Evolutionary conservation across 1,140 invertebrate genomes (phyloP).

Genomic region (Apis laboriosa): DNA sequence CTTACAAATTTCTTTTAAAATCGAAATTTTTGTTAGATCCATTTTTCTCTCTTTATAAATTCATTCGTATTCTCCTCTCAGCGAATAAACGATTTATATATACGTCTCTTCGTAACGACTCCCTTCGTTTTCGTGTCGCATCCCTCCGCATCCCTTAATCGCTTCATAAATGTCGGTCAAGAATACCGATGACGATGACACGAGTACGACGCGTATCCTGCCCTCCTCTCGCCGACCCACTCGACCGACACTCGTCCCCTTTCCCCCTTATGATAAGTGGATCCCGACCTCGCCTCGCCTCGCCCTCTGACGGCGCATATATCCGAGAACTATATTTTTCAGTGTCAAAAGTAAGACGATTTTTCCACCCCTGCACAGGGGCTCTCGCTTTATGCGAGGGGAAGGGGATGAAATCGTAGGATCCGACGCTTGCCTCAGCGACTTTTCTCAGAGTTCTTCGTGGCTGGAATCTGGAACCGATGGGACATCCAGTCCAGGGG

Average conservation of each 20-base stretch:
- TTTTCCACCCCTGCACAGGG: neutral
- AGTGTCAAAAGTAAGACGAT: slow-evolving; percentile 33
- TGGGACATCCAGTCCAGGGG: neutral
- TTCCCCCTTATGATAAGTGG: neutral
- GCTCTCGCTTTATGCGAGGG: neutral
- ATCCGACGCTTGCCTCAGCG: slow-evolving; percentile 13
- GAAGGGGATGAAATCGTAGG: neutral
- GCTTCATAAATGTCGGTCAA: slow-evolving; percentile 45
- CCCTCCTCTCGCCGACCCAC: neutral
- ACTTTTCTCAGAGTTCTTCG: slow-evolving; percentile 17
- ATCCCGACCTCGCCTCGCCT: neutral
- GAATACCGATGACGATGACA: neutral
- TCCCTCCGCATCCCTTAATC: slow-evolving; percentile 29
- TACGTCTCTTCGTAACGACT: slow-evolving; percentile 22
- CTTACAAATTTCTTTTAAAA: too few relatives aligned
- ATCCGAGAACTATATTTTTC: slow-evolving; percentile 16
- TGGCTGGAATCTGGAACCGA: neutral
- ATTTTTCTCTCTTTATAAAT: too few relatives aligned
- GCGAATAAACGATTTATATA: too few relatives aligned
- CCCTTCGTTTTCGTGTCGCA: neutral
- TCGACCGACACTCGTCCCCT: neutral
- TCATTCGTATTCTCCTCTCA: too few relatives aligned
- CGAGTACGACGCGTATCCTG: neutral
- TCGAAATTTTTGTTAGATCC: too few relatives aligned
- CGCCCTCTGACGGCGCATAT: neutral